Base-by-base conservation (phyloP, 37 sponge, comb jelly and placozoan genomes). In the Spongilla lacustris region DNA sequence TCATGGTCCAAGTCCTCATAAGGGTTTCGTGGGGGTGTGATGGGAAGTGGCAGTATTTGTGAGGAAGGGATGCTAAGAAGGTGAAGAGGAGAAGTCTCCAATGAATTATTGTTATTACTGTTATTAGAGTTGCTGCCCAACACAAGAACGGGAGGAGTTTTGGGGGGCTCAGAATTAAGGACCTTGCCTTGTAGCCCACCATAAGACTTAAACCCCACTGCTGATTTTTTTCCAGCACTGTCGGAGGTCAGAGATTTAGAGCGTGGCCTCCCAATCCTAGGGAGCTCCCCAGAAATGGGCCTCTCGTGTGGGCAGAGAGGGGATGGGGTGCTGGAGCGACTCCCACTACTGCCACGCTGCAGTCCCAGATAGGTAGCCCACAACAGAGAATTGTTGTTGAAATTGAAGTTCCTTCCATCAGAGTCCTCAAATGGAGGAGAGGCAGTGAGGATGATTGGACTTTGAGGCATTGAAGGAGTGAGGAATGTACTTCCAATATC, bases 1-100 rank as follows among this genome's bases (percentile, higher is more conserved):
- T 37, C 71, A 24, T 89, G 84, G 33, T 69, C 69, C 11, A 30
- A 36, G 36, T 83, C 73, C 67, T 76, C 93, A 58, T 77, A 92
- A 12, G 93, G 93, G 68, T 92, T 92, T 26, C 90, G 78, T 26
- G 93, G 93, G 28, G 93, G 90, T 12, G 93, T 93, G 33, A 89
- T 73, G 21, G 93, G 93, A 19, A 86, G 86, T 0, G 81, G 87
- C 29, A 33, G 58, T 27, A 86, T 68, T 17, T 77, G 82, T 17
- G 85, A 25, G 5, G 67, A 67, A 0, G 93, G 78, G 4, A 89
- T 68, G 21, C 66, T 28, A 10, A 93, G 37, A 19, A 93, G 80
- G 10, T 66, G 75, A 23, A 78, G 34, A 19, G 86, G 86, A 74
- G 93, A 89, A 23, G 69, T 27, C 27, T 71, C 68, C 3, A 68